A percentile compares a stretch with the other conserved stretches of the same genome.
These are phyloP conservation scores for Myotis daubentonii DNA, from an alignment of 2,797 vertebrate genomes.

Conservation along the genomic window DNA sequence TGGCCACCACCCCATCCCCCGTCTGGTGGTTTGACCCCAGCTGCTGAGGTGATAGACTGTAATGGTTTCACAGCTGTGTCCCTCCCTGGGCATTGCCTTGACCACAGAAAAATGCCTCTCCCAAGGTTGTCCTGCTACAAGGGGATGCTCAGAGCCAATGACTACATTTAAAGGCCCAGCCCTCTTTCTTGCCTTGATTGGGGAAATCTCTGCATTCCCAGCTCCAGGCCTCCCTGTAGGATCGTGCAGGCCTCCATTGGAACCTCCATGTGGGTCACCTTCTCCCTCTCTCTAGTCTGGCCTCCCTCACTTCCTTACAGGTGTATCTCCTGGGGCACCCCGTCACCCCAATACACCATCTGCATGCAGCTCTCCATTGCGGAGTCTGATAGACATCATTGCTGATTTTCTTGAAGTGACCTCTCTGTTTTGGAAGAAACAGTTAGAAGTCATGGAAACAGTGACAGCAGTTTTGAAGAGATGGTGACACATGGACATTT, in stretches of 20 bases:
- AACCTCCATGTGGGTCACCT: not conserved
- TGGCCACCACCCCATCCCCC: not conserved
- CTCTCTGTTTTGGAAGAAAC: slow-evolving; percentile 45
- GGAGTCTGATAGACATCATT: not conserved
- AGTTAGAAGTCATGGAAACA: slow-evolving; percentile 30
- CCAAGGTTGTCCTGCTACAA: not conserved
- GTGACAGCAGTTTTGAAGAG: slow-evolving; percentile 8
- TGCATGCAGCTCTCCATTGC: not conserved
- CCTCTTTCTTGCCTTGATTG: not conserved
- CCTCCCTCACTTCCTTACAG: not conserved
- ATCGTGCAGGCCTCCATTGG: not conserved
- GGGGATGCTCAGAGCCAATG: not conserved
- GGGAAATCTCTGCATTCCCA: not conserved
- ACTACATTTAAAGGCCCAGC: not conserved
- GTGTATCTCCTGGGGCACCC: not conserved
- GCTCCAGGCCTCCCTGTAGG: not conserved
- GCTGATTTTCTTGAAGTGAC: slow-evolving; percentile 11
- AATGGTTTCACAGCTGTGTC: not conserved
- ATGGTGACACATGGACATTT: slow-evolving; percentile 33
- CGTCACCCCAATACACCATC: not conserved
- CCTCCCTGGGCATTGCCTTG: not conserved
- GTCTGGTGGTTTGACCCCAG: not conserved
- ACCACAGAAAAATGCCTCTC: not conserved
- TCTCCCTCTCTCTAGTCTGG: not conserved
- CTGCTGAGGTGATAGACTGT: not conserved